phyloP scores from a whole-genome alignment of 2,888 invertebrate species.

The Eupithecia subfuscata region DNA sequence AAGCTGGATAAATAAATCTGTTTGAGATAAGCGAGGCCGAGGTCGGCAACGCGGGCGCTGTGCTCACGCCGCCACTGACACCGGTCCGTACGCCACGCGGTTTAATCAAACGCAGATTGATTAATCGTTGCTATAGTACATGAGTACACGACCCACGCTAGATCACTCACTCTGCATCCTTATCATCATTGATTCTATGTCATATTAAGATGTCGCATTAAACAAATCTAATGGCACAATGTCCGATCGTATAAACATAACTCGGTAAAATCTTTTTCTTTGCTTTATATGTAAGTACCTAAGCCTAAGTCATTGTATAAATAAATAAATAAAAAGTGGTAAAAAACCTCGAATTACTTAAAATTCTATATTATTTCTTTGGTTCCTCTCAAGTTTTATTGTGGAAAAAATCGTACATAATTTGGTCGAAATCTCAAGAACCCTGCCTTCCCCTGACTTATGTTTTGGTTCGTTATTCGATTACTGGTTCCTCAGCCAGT shows the following conservation, averaged over 20 bases:
- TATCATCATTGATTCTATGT: conserved; percentile 1
- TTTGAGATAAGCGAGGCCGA: conserved; percentile 68
- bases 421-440: too few species aligned
- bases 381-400: too few species aligned
- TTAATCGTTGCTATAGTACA: conserved; percentile 43
- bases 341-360: too few species aligned
- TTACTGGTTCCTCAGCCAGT: too few species aligned
- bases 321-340: too few species aligned
- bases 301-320: too few species aligned
- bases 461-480: too few species aligned
- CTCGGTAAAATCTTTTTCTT: background rate
- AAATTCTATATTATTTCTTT: too few species aligned
- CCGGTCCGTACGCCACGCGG: conserved; percentile 37
- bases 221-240: background rate
- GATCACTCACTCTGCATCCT: background rate
- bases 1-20: conserved; percentile 63
- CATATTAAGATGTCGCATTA: background rate
- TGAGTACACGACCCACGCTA: conserved; percentile 21
- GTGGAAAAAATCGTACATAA: too few species aligned
- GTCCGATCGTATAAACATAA: background rate
- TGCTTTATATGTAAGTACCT: too few species aligned
- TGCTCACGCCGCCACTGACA: conserved; percentile 48
- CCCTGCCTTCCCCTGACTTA: too few species aligned
- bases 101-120: conserved; percentile 43
- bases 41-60: conserved; percentile 52